Percentiles rank a stretch among this genome's conserved stretches.
Evolutionary conservation across 2,888 invertebrate species (phyloP).

Genomic region (Callyntrura sp.): DNA sequence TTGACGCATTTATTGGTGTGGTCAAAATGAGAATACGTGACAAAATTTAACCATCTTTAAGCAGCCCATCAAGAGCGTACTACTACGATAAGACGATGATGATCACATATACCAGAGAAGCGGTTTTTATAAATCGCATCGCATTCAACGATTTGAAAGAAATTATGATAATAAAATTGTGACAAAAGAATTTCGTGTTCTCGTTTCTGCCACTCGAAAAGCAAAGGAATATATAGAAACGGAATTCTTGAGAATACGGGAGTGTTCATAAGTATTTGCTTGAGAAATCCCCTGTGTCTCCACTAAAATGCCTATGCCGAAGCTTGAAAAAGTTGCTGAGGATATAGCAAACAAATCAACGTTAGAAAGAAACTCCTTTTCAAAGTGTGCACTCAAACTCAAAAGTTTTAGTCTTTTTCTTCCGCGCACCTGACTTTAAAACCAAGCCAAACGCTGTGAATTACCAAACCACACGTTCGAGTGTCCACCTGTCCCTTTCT

Average conservation of each 20-base stretch:
- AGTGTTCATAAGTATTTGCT: constrained; percentile 16
- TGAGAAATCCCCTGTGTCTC: too few species aligned
- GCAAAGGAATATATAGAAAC: too few species aligned
- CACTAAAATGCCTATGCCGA: too few species aligned
- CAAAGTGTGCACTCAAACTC: constrained; percentile 16
- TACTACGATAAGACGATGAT: not conserved
- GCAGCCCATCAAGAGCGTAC: not conserved
- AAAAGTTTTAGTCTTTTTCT: not conserved
- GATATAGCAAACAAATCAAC: not conserved
- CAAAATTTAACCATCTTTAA: constrained; percentile 45
- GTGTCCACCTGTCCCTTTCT: constrained; percentile 43
- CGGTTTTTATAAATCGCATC: not conserved
- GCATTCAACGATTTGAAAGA: constrained; percentile 35
- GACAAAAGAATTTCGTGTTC: constrained; percentile 49
- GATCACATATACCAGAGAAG: not conserved
- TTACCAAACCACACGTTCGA: constrained; percentile 33
- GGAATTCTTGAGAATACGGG: not conserved
- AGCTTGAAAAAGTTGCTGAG: not conserved
- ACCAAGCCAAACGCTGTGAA: not conserved
- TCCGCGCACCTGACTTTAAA: not conserved
- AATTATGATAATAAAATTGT: constrained; percentile 23
- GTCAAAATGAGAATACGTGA: constrained; percentile 69
- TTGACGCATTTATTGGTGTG: constrained; percentile 41
- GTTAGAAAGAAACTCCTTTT: not conserved
- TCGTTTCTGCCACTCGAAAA: constrained; percentile 22